Conservation (phyloP, 2,888 invertebrate genomes). For the Nomada ferruginata region DNA sequence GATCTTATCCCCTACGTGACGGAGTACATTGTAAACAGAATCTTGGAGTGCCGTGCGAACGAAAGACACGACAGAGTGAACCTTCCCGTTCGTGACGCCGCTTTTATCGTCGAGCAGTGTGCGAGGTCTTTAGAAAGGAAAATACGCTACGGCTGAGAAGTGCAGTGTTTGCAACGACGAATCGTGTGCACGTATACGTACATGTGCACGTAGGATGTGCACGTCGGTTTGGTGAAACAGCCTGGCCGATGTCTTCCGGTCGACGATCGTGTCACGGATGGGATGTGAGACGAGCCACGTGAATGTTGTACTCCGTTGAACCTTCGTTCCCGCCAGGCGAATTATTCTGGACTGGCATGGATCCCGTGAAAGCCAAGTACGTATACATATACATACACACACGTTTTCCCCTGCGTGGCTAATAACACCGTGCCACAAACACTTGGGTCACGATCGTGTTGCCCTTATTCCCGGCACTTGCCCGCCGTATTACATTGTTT, state of each 20-base stretch:
- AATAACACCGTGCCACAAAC: no score
- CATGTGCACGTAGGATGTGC: slow-evolving; percentile 11
- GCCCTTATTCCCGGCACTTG: no score
- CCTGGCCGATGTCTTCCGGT: slow-evolving; percentile 46
- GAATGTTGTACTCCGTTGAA: slow-evolving; percentile 49
- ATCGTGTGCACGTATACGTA: slow-evolving; percentile 14
- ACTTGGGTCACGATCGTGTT: no score
- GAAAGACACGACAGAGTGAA: neutral
- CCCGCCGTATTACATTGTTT: neutral
- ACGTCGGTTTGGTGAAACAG: slow-evolving; percentile 29
- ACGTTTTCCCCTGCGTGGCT: neutral
- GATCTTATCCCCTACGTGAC: neutral
- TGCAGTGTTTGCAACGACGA: slow-evolving; percentile 27
- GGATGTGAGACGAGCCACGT: slow-evolving; percentile 48
- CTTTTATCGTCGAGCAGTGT: slow-evolving; percentile 8
- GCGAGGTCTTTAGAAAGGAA: neutral
- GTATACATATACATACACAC: slow-evolving; percentile 30
- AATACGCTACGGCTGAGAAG: slow-evolving; percentile 8
- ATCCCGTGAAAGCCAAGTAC: slow-evolving; percentile 64
- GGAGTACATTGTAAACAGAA: slow-evolving; percentile 9
- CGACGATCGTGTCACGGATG: slow-evolving; percentile 50
- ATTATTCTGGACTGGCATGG: slow-evolving; percentile 50
- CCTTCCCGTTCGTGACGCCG: neutral
- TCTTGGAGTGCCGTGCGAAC: neutral
- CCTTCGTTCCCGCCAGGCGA: slow-evolving; percentile 46